Evolutionary conservation across 2,888 invertebrate genomes (phyloP).

Genomic region (Hirtodrosophila histrioides): DNA sequence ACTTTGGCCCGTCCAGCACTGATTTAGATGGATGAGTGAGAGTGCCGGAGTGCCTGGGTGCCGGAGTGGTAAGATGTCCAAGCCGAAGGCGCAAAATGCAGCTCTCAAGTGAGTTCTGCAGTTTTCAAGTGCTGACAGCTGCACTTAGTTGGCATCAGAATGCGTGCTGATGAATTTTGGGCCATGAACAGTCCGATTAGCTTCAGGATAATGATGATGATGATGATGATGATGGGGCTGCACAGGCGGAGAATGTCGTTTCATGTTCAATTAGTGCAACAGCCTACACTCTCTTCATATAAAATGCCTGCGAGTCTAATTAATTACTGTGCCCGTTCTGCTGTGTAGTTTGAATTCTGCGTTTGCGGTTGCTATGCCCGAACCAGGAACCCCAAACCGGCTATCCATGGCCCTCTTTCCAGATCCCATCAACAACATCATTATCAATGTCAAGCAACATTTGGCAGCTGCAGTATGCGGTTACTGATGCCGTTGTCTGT

Average conservation of each 20-base stretch:
- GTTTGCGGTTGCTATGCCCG: slow-evolving; percentile 33
- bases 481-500: slow-evolving; percentile 3
- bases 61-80: slow-evolving; percentile 24
- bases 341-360: background rate
- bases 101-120: slow-evolving; percentile 49
- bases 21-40: slow-evolving; percentile 62
- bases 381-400: background rate
- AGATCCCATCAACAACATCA: slow-evolving; percentile 37
- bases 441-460: slow-evolving; percentile 47
- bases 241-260: slow-evolving; percentile 41
- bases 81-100: slow-evolving; percentile 60
- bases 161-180: slow-evolving; percentile 61
- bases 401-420: too few relatives aligned
- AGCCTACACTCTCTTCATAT: slow-evolving; percentile 49
- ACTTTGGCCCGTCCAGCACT: slow-evolving; percentile 40
- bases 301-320: slow-evolving; percentile 80
- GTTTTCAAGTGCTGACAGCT: slow-evolving; percentile 71
- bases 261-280: slow-evolving; percentile 77
- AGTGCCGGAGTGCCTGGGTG: slow-evolving; percentile 10
- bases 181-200: slow-evolving; percentile 36
- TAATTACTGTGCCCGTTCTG: slow-evolving; percentile 58
- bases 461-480: slow-evolving; percentile 9
- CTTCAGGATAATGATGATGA: slow-evolving; percentile 19
- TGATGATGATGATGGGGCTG: slow-evolving; percentile 28
- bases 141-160: slow-evolving; percentile 64